Percentiles rank a stretch among this genome's conserved stretches.
phyloP scores from a whole-genome alignment of 2,113 vertebrate species.

The Ranitomeya imitator region DNA sequence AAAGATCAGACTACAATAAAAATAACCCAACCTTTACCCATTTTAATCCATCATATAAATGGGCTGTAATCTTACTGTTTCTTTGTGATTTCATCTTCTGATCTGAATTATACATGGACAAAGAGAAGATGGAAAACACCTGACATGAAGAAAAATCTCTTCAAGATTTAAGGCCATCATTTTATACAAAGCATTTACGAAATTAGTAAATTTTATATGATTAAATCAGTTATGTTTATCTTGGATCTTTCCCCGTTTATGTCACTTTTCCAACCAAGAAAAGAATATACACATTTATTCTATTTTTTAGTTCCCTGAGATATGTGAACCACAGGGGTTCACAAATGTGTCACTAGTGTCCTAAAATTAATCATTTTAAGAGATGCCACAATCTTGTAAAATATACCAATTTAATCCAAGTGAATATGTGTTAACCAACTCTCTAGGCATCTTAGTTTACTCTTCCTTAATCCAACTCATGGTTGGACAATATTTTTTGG shows the following conservation, averaged over 20 bases:
- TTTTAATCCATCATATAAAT: conserved; percentile 56
- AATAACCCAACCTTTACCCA: conserved; percentile 29
- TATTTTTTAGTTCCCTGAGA: neutral
- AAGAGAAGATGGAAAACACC: conserved; percentile 38
- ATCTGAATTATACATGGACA: conserved; percentile 56
- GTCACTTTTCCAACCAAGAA: neutral
- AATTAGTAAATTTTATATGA: neutral
- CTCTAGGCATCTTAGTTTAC: no score
- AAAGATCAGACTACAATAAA: conserved; percentile 32
- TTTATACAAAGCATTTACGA: conserved; percentile 24
- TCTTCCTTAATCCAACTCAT: no score
- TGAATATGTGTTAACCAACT: no score
- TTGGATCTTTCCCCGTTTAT: neutral
- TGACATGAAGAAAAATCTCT: conserved; percentile 49
- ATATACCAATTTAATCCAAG: no score
- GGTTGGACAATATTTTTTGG: no score
- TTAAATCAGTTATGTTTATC: conserved; percentile 19
- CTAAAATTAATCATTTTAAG: neutral
- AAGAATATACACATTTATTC: neutral
- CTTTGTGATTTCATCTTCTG: conserved; percentile 52
- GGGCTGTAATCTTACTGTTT: conserved; percentile 41
- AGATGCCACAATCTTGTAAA: no score
- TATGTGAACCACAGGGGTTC: no score
- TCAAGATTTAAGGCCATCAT: conserved; percentile 17
- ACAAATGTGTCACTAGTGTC: neutral